A percentile compares a stretch with the other conserved stretches of the same genome.
Evolutionary conservation across 2,888 invertebrate genomes (phyloP).

Genomic region (Ryuthela nishihirai): DNA sequence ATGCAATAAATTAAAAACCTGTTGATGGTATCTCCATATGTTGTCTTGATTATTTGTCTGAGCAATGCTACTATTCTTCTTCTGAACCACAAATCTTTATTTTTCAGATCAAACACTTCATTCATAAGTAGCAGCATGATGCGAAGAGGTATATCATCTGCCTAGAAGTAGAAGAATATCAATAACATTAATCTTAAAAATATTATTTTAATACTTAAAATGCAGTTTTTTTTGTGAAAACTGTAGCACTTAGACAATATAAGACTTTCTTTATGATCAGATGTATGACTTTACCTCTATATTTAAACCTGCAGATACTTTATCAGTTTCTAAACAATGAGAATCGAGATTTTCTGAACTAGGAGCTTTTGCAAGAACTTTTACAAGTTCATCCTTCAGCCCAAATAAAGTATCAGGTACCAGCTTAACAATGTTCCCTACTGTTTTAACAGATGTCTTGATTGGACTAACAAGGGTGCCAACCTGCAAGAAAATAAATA

Average conservation of each 20-base stretch:
- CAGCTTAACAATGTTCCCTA: conserved; percentile 70
- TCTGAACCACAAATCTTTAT: conserved; percentile 75
- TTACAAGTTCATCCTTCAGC: conserved; percentile 74
- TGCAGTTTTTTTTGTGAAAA: too few species aligned
- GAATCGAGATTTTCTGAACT: conserved; percentile 30
- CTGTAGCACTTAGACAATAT: too few species aligned
- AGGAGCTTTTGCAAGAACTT: conserved; percentile 58
- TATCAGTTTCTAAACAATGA: conserved; percentile 2
- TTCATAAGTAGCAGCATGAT: conserved; percentile 75
- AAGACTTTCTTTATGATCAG: too few species aligned
- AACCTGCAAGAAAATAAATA: conserved; percentile 42
- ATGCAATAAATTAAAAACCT: conserved; percentile 45
- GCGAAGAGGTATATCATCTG: conserved; percentile 70
- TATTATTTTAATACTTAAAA: too few species aligned
- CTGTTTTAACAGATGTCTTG: conserved; percentile 71
- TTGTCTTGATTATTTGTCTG: conserved; percentile 70
- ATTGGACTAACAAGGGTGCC: conserved; percentile 72
- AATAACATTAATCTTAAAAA: too few species aligned
- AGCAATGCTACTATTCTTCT: conserved; percentile 69
- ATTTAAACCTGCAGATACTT: conserved; percentile 28
- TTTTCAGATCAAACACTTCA: conserved; percentile 77
- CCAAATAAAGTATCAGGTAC: conserved; percentile 86
- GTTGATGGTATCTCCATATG: conserved; percentile 79
- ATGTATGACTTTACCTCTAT: too few species aligned
- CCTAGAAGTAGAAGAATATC: conserved; percentile 39